A percentile compares a stretch with the other conserved stretches of the same genome.
phyloP scores from a whole-genome alignment of 2,113 vertebrate genomes.

The Siniperca chuatsi region DNA sequence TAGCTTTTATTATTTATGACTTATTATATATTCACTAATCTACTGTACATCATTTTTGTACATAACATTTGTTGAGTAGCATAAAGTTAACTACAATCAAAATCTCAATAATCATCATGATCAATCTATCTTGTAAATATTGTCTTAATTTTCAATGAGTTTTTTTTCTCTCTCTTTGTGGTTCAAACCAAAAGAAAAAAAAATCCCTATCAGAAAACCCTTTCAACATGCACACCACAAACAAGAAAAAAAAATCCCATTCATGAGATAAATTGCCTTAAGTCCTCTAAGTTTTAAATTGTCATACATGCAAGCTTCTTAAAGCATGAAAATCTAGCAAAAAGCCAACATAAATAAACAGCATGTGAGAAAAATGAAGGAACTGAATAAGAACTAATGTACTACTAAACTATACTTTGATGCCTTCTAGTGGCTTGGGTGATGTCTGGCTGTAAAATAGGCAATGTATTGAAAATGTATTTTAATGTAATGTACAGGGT shows the following conservation, averaged over 20 bases:
- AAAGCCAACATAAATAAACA: neutral
- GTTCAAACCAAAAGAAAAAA: neutral
- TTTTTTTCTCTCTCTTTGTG: too few relatives aligned
- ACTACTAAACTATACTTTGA: neutral
- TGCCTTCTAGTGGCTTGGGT: neutral
- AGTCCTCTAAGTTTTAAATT: neutral
- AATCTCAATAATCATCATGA: too few relatives aligned
- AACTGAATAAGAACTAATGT: neutral
- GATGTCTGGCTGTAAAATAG: neutral
- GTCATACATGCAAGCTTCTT: neutral
- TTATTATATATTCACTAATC: too few relatives aligned
- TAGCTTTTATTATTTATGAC: too few relatives aligned
- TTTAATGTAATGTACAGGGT: neutral
- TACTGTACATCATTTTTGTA: too few relatives aligned
- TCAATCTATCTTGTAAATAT: too few relatives aligned
- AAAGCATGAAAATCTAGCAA: neutral
- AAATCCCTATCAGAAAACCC: neutral
- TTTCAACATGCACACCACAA: neutral
- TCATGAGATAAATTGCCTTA: neutral
- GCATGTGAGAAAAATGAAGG: neutral
- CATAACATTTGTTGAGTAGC: too few relatives aligned
- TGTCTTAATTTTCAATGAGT: too few relatives aligned
- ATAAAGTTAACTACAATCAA: too few relatives aligned
- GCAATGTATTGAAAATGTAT: neutral
- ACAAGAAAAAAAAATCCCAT: neutral